Conservation (phyloP, 2,113 vertebrate species). For the Phylloscopus whistleri region DNA sequence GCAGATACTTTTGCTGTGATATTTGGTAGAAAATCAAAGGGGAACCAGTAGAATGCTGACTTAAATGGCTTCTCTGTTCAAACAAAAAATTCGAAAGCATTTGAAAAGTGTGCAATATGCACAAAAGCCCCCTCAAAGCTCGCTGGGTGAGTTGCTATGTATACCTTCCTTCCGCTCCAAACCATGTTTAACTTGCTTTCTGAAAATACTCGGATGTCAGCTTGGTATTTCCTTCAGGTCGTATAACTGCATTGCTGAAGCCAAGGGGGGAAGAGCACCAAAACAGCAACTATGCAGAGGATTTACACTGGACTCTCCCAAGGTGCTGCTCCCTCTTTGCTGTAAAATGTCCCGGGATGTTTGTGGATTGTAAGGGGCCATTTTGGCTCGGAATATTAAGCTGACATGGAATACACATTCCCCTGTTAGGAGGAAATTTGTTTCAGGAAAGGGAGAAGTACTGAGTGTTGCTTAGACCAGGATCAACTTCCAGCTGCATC, state of each 20-base stretch:
- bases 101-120: neutral
- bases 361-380: neutral
- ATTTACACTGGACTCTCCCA: neutral
- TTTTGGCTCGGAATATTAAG: neutral
- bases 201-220: constrained; percentile 36
- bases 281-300: neutral
- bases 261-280: neutral
- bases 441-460: neutral
- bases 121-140: neutral
- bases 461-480: neutral
- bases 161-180: neutral
- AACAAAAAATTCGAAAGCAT: neutral
- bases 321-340: neutral
- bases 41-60: neutral
- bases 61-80: constrained; percentile 35
- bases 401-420: neutral
- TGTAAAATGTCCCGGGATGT: neutral
- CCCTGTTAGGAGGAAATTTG: neutral
- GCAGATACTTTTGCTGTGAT: constrained; percentile 35
- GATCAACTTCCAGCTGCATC: neutral
- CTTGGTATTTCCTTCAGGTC: constrained; percentile 32
- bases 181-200: constrained; percentile 34
- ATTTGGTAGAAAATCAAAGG: constrained; percentile 57
- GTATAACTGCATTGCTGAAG: neutral
- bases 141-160: constrained; percentile 2